phyloP scores from a whole-genome alignment of 2,888 invertebrate genomes.

The Ditula angustiorana region DNA sequence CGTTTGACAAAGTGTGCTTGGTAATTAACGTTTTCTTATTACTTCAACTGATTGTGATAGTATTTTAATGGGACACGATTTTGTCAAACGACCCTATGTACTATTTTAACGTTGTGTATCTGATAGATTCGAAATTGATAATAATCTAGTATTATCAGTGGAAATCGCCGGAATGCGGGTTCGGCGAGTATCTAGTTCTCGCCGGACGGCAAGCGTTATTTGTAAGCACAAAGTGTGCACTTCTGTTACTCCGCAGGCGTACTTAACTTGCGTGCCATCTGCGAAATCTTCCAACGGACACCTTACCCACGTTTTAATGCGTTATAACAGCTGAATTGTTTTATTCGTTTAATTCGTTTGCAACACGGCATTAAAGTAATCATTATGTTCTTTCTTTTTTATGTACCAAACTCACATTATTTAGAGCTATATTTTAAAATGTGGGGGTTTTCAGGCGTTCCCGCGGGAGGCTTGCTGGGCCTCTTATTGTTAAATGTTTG shows the following conservation, averaged over 20 bases:
- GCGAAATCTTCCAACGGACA: constrained; percentile 17
- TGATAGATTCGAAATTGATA: constrained; percentile 84
- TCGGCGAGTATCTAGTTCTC: constrained; percentile 57
- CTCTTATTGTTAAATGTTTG: constrained; percentile 16
- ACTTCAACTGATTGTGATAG: constrained; percentile 40
- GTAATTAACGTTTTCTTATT: constrained; percentile 37
- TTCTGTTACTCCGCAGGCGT: constrained; percentile 63
- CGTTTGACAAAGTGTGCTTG: constrained; percentile 31
- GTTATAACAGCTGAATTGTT: constrained; percentile 4
- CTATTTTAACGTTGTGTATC: constrained; percentile 58
- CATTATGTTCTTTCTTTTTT: background rate
- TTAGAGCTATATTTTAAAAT: background rate
- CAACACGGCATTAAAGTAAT: constrained; percentile 23
- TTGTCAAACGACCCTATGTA: constrained; percentile 47
- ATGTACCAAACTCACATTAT: no score
- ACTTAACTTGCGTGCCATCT: constrained; percentile 65
- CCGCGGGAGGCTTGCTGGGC: constrained; percentile 22
- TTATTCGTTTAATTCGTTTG: constrained; percentile 18
- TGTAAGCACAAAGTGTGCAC: constrained; percentile 76
- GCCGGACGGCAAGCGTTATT: constrained; percentile 60
- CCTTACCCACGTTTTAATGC: constrained; percentile 11
- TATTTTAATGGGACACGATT: constrained; percentile 47
- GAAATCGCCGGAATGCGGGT: constrained; percentile 58
- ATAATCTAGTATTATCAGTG: constrained; percentile 67
- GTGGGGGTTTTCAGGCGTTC: constrained; percentile 18